phyloP scores from a whole-genome alignment of 2,888 invertebrate genomes.

The Chelonus formosanus region DNA sequence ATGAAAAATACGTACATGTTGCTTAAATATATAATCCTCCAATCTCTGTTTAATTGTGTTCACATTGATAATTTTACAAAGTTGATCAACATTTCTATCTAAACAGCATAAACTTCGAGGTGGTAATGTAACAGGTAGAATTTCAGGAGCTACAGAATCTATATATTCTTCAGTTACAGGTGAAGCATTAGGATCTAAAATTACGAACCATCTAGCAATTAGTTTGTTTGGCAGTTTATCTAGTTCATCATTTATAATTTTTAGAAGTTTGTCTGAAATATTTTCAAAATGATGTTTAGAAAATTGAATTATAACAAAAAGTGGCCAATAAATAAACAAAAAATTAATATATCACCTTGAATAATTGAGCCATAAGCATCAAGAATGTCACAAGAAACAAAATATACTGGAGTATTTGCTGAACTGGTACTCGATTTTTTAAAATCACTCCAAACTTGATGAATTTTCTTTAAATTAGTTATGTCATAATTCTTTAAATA shows the following conservation, averaged over 20 bases:
- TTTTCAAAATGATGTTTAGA: too few relatives aligned
- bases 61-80: neutral
- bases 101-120: neutral
- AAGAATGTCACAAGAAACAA: conserved; percentile 16
- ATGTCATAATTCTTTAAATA: neutral
- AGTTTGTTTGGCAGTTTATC: conserved; percentile 10
- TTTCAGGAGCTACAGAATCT: neutral
- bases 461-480: neutral
- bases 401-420: neutral
- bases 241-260: neutral
- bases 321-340: neutral
- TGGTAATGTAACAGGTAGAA: conserved; percentile 2
- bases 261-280: neutral
- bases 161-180: neutral
- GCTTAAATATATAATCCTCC: conserved; percentile 1
- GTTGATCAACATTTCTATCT: neutral
- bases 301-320: too few relatives aligned
- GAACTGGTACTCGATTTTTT: neutral
- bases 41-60: neutral
- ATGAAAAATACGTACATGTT: neutral
- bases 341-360: neutral
- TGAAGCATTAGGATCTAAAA: conserved; percentile 1
- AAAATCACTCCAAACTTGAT: conserved; percentile 6
- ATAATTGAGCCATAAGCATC: conserved; percentile 23
- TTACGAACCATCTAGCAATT: neutral